Conservation (phyloP, 2,888 invertebrate genomes). For the Quadriops clusia region DNA sequence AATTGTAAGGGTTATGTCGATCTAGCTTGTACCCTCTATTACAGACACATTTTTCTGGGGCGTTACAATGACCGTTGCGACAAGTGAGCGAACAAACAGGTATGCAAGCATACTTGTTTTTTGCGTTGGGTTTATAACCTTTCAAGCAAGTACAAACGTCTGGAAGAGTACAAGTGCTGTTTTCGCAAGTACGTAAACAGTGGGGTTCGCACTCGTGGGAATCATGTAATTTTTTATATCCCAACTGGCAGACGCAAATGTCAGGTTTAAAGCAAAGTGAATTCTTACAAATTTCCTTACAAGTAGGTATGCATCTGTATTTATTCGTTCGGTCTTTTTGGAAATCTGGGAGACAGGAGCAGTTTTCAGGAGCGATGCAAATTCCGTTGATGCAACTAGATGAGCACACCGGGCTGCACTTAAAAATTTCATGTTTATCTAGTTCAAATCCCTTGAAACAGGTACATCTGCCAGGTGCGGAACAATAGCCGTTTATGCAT, state of each 20-base stretch:
- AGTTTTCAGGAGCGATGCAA: slow-evolving; percentile 11
- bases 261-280: slow-evolving; percentile 29
- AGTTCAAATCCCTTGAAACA: slow-evolving; percentile 21
- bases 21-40: slow-evolving; percentile 10
- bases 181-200: slow-evolving; percentile 7
- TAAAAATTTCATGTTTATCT: background rate
- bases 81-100: slow-evolving; percentile 12
- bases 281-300: slow-evolving; percentile 14
- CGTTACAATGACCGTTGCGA: slow-evolving; percentile 13
- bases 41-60: slow-evolving; percentile 17
- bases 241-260: slow-evolving; percentile 30
- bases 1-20: no score
- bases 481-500: slow-evolving; percentile 32
- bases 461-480: slow-evolving; percentile 25
- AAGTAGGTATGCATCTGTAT: slow-evolving; percentile 25
- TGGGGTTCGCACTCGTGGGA: slow-evolving; percentile 16
- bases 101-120: slow-evolving; percentile 14
- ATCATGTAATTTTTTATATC: slow-evolving; percentile 22
- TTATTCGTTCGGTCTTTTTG: slow-evolving; percentile 9
- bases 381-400: slow-evolving; percentile 10
- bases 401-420: slow-evolving; percentile 7
- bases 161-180: slow-evolving; percentile 17
- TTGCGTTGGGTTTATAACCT: slow-evolving; percentile 15
- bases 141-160: slow-evolving; percentile 20
- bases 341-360: slow-evolving; percentile 10